Evolutionary conservation across 2,797 vertebrate species (phyloP).

Genomic region (Lutjanus campechanus): DNA sequence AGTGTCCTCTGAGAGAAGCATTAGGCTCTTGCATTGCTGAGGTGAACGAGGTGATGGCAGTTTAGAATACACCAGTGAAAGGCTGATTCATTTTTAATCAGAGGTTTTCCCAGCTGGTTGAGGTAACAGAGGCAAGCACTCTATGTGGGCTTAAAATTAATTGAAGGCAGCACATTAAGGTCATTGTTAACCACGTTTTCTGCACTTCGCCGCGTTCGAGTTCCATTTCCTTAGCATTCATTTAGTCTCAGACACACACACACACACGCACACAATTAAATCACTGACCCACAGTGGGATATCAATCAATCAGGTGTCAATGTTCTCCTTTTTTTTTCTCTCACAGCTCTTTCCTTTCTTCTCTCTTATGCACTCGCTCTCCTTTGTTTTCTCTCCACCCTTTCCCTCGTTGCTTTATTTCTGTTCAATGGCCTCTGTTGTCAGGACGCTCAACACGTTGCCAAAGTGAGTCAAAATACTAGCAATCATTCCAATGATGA

Average conservation of each 20-base stretch:
- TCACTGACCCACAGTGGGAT: slow-evolving; percentile 18
- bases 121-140: slow-evolving; percentile 40
- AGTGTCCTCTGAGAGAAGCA: background rate
- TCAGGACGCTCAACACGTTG: slow-evolving; percentile 14
- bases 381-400: slow-evolving; percentile 31
- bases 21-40: slow-evolving; percentile 8
- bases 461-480: slow-evolving; percentile 23
- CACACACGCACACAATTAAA: slow-evolving; percentile 43
- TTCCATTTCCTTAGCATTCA: slow-evolving; percentile 44
- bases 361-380: background rate
- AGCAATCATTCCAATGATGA: slow-evolving; percentile 36
- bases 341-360: background rate
- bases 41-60: background rate
- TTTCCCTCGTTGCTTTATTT: slow-evolving; percentile 36
- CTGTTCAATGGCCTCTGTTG: slow-evolving; percentile 26
- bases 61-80: slow-evolving; percentile 25
- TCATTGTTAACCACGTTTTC: slow-evolving; percentile 56
- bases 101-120: slow-evolving; percentile 38
- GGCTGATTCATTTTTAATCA: slow-evolving; percentile 56
- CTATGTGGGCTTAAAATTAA: slow-evolving; percentile 53
- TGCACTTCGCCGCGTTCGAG: slow-evolving; percentile 48
- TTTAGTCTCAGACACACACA: slow-evolving; percentile 33
- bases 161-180: slow-evolving; percentile 52
- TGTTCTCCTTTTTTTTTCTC: slow-evolving; percentile 5
- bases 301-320: slow-evolving; percentile 46